These are phyloP conservation scores for Marcusenius ussheri DNA, from an alignment of 2,113 vertebrate genomes.

Conservation along the genomic window DNA sequence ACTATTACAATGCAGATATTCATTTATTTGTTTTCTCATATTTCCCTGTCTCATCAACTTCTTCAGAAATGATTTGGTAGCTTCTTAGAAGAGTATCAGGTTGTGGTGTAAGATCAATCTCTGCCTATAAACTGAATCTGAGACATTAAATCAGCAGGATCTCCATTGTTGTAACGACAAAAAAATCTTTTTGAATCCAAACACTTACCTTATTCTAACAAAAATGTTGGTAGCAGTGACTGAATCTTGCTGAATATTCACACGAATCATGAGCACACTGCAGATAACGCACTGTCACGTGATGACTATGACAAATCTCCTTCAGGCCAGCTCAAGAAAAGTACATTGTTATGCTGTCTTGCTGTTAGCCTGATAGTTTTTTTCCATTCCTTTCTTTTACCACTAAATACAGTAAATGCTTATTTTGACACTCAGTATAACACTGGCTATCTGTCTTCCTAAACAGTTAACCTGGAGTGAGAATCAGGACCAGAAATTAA, in stretches of 20 bases:
- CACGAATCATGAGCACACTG: neutral
- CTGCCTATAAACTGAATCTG: neutral
- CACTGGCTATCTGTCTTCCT: neutral
- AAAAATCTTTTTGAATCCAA: neutral
- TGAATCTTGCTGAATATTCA: neutral
- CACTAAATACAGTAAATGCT: neutral
- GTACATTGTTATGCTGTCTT: neutral
- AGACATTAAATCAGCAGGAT: neutral
- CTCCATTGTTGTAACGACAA: neutral
- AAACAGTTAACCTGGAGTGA: neutral
- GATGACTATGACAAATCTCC: neutral
- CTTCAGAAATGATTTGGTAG: neutral
- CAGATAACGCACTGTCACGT: neutral
- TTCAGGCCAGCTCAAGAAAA: neutral
- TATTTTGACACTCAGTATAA: neutral
- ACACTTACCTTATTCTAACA: neutral
- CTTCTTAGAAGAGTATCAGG: neutral
- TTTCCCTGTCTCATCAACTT: neutral
- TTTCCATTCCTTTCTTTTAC: neutral
- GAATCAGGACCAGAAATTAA: neutral
- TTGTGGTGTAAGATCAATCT: neutral
- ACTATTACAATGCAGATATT: neutral
- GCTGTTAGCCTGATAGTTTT: neutral
- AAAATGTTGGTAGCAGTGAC: neutral
- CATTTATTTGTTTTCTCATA: neutral